phyloP scores from a whole-genome alignment of 1,140 invertebrate species.

The Galleria mellonella region DNA sequence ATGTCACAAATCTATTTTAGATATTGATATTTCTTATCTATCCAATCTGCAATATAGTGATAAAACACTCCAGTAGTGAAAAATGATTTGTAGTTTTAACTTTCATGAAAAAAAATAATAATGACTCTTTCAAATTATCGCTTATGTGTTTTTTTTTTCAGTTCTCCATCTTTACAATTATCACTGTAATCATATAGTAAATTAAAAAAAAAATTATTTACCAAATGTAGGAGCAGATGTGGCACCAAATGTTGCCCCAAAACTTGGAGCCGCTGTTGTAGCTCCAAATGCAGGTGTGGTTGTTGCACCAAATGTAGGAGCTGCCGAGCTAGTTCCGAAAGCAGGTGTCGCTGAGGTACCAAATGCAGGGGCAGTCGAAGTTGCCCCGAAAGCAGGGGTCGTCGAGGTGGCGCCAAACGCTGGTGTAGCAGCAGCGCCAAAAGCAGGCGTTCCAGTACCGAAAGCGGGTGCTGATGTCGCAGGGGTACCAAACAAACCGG shows the following conservation, averaged over 20 bases:
- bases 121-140: too few relatives aligned
- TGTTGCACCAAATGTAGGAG: constrained; percentile 20
- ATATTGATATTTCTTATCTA: too few relatives aligned
- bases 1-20: too few relatives aligned
- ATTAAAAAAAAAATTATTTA: constrained; percentile 6
- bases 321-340: constrained; percentile 21
- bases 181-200: neutral
- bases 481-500: constrained; percentile 46
- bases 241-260: constrained; percentile 16
- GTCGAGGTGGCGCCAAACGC: constrained; percentile 16
- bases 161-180: too few relatives aligned
- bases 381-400: constrained; percentile 19
- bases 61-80: too few relatives aligned
- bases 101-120: too few relatives aligned
- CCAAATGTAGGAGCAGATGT: constrained; percentile 20
- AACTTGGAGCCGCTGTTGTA: constrained; percentile 3
- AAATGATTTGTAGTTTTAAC: too few relatives aligned
- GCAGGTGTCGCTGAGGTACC: constrained; percentile 25
- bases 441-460: constrained; percentile 23
- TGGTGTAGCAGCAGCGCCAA: constrained; percentile 17
- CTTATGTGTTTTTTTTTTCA: too few relatives aligned
- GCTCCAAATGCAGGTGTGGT: constrained; percentile 19
- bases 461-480: constrained; percentile 41
- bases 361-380: constrained; percentile 21
- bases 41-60: too few relatives aligned